These are phyloP conservation scores for Agonopterix alstromeriana DNA, from an alignment of 2,888 invertebrate genomes.

Conservation along the genomic window DNA sequence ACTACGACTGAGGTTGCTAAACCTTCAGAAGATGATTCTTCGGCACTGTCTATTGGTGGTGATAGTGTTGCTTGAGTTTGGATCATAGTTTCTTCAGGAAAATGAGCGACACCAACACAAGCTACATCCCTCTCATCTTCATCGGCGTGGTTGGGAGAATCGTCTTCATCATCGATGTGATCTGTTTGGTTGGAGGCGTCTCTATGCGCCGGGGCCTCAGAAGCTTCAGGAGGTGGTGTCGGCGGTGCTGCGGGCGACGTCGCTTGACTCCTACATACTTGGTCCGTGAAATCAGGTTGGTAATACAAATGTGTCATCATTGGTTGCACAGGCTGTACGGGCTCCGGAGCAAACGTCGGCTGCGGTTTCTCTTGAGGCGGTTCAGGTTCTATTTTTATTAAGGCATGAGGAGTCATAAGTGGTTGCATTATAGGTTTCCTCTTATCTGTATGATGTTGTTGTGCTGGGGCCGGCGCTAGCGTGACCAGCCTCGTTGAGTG, in stretches of 20 bases:
- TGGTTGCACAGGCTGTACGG: conserved; percentile 54
- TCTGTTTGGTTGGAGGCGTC: conserved; percentile 92
- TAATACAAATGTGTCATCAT: conserved; percentile 76
- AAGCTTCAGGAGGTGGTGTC: conserved; percentile 67
- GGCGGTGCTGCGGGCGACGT: conserved; percentile 79
- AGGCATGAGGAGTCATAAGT: conserved; percentile 63
- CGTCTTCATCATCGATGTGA: conserved; percentile 83
- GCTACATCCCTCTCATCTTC: conserved; percentile 65
- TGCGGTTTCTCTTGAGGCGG: conserved; percentile 63
- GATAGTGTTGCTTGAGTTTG: conserved; percentile 29
- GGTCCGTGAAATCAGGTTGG: conserved; percentile 66
- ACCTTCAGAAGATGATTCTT: conserved; percentile 60
- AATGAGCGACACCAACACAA: conserved; percentile 67
- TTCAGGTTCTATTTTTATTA: conserved; percentile 86
- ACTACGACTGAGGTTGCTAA: conserved; percentile 40
- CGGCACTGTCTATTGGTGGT: conserved; percentile 47
- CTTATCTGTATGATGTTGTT: conserved; percentile 54
- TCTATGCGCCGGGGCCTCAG: conserved; percentile 80
- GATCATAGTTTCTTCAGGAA: conserved; percentile 42
- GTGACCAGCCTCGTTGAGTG: conserved; percentile 82
- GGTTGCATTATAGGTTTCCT: conserved; percentile 70
- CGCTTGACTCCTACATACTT: conserved; percentile 71
- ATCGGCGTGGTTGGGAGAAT: conserved; percentile 62
- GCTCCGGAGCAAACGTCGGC: conserved; percentile 61
- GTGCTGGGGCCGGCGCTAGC: conserved; percentile 76